phyloP scores from a whole-genome alignment of 2,888 invertebrate species.

The Anaspis maculata region DNA sequence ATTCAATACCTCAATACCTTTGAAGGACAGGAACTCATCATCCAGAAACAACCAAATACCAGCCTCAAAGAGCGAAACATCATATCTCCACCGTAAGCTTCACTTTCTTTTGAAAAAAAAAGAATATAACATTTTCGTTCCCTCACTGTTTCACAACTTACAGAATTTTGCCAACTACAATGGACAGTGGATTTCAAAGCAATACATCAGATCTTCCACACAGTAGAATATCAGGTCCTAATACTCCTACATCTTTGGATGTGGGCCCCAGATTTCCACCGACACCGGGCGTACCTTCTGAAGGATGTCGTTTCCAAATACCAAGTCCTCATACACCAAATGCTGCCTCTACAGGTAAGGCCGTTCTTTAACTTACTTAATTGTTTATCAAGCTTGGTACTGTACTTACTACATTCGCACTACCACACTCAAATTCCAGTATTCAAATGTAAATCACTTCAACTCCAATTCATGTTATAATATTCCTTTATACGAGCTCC shows the following conservation, averaged over 20 bases:
- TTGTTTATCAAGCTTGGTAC: too few species aligned
- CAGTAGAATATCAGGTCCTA: constrained; percentile 43
- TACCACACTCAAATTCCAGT: too few species aligned
- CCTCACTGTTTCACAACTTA: too few species aligned
- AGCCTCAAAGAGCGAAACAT: constrained; percentile 72
- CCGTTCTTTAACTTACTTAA: constrained; percentile 1
- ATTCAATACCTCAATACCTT: constrained; percentile 93
- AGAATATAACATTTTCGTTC: neutral
- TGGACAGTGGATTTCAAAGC: constrained; percentile 41
- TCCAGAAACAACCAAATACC: constrained; percentile 92
- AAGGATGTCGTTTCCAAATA: constrained; percentile 44
- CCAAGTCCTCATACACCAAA: constrained; percentile 46
- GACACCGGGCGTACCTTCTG: constrained; percentile 35
- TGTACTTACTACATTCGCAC: too few species aligned
- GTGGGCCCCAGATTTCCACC: constrained; percentile 40
- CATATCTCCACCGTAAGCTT: constrained; percentile 66
- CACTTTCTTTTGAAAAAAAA: neutral
- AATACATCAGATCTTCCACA: constrained; percentile 35
- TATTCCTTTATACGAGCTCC: too few species aligned
- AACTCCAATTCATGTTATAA: too few species aligned
- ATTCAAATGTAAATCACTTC: too few species aligned
- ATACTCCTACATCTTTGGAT: constrained; percentile 47
- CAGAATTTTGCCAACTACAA: constrained; percentile 35
- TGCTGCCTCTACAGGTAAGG: constrained; percentile 24
- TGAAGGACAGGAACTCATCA: constrained; percentile 92